Conservation (phyloP, 2,888 invertebrate genomes). For the Sphaerophoria taeniata region DNA sequence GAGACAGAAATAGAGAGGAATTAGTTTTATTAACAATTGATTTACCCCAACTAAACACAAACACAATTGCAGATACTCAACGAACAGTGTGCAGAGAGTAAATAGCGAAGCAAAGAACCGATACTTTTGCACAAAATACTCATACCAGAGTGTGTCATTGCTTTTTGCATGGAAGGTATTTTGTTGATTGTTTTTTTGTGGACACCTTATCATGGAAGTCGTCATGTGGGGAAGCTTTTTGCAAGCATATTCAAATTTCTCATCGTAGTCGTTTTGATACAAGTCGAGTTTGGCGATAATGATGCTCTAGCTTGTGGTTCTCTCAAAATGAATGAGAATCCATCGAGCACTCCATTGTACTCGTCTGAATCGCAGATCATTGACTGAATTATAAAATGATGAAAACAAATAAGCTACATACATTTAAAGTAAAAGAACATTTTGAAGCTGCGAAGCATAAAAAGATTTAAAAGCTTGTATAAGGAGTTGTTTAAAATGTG, state of each 20-base stretch:
- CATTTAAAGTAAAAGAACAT: too few species aligned
- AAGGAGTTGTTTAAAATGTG: too few species aligned
- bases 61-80: background rate
- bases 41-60: constrained; percentile 20
- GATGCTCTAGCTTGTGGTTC: background rate
- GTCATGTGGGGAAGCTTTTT: constrained; percentile 24
- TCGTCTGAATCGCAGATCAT: background rate
- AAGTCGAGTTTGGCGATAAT: background rate
- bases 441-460: too few species aligned
- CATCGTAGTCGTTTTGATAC: background rate
- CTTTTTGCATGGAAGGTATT: constrained; percentile 3
- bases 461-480: too few species aligned
- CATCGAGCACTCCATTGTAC: background rate
- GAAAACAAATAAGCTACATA: too few species aligned
- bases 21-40: background rate
- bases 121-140: too few species aligned
- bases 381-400: too few species aligned
- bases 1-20: background rate
- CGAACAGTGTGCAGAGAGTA: constrained; percentile 1
- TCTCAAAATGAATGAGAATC: background rate
- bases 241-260: background rate
- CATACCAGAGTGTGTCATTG: too few species aligned
- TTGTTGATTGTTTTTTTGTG: background rate
- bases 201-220: constrained; percentile 22
- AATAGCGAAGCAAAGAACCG: background rate